These are phyloP conservation scores for Idaea straminata DNA, from an alignment of 2,888 invertebrate species.

Conservation along the genomic window DNA sequence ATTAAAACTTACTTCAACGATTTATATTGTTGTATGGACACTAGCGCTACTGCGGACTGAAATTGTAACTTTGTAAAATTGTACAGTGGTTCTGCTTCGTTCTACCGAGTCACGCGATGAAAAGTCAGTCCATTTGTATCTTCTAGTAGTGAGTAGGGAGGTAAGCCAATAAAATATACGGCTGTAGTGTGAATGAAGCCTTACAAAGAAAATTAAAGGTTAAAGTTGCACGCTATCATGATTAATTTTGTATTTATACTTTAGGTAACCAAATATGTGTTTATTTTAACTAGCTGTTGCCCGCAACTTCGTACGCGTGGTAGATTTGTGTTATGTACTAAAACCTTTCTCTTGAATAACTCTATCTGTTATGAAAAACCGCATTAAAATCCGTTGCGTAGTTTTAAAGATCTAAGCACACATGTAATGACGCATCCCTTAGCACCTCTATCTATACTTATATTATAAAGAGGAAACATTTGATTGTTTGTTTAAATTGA, in stretches of 20 bases:
- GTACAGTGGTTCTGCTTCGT: not conserved
- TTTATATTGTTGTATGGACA: not conserved
- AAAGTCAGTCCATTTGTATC: constrained; percentile 24
- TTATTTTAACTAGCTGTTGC: no score
- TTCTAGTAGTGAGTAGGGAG: constrained; percentile 22
- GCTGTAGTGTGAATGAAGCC: constrained; percentile 17
- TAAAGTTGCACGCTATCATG: not conserved
- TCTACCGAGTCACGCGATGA: constrained; percentile 27
- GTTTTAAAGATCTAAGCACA: no score
- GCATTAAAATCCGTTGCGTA: no score
- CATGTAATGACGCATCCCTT: no score
- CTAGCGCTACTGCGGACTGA: not conserved
- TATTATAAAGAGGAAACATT: no score
- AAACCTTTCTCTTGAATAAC: no score
- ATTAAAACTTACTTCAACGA: not conserved
- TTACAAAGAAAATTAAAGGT: constrained; percentile 6
- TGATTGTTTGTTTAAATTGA: no score
- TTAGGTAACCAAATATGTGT: no score
- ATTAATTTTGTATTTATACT: not conserved
- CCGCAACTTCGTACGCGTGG: no score
- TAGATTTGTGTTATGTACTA: no score
- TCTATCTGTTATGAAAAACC: no score
- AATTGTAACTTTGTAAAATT: not conserved
- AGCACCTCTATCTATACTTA: no score
- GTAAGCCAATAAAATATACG: constrained; percentile 12